Base-by-base conservation (phyloP, 2,888 invertebrate species). In the Colostygia pectinataria region DNA sequence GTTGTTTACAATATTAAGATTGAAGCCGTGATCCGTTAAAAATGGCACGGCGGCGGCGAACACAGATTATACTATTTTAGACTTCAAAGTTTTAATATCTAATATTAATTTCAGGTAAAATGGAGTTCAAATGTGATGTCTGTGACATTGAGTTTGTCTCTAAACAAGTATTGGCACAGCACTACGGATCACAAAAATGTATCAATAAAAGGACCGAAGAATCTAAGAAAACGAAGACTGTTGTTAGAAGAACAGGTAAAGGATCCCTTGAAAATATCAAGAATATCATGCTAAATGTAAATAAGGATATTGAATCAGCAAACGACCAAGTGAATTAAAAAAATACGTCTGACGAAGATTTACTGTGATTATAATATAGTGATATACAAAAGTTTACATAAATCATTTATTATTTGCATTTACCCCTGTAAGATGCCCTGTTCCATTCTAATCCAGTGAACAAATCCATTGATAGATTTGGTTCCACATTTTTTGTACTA, bases 71-170 rank as follows among this genome's bases (percentile, higher is more conserved):
- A 7, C 23, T 23, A 6, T 8, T 23, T 23, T 23, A n/a, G 1
- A 24, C n/a, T 24, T 8, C n/a, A 15, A 15, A 15, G 15, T 15
- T 15, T 4, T 3, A 2, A 3, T 2, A 20, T 10, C 4, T 2
- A 7, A n/a, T 31, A 6, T 32, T 18, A 4, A 9, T 80, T 81
- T 40, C 75, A 85, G 85, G 54, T 36, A 68, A 73, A 38, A 71
- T 54, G 29, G 63, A 59, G 1, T 76, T 54, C 43, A 12, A 62
- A 31, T 86, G 86, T 28, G 59, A 71, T 9, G 56, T 64, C 24
- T 86, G 85, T 33, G 36, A 63, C 1, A 37, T 13, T 4, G 65
- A 57, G 12, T 82, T 71, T 50, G 24, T 57, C 4, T 57, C 46
- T 2, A 66, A 57, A 14, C 15, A 29, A 7, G 50, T 63, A 15